Percentiles rank a stretch among this genome's conserved stretches.
phyloP scores from a whole-genome alignment of 2,113 vertebrate species.

The Centrocercus urophasianus region DNA sequence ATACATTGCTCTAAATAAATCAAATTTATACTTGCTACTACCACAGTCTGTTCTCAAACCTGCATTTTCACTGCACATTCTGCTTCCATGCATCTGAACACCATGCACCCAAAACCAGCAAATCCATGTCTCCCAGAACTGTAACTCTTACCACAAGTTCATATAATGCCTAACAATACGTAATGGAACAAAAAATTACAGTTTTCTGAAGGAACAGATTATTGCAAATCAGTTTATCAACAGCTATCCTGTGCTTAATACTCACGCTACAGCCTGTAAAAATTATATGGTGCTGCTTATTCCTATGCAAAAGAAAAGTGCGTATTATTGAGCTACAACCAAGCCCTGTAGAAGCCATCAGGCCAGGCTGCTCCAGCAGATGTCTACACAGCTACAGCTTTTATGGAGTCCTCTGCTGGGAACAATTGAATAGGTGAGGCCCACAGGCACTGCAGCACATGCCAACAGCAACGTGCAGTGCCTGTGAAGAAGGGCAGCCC shows the following conservation, averaged over 20 bases:
- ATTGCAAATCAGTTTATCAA: neutral
- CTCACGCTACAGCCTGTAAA: neutral
- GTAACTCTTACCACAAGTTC: neutral
- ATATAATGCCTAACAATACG: neutral
- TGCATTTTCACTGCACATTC: neutral
- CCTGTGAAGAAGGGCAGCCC: neutral
- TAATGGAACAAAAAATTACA: neutral
- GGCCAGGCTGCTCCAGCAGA: neutral
- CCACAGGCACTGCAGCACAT: neutral
- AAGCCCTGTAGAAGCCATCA: neutral
- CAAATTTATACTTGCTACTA: neutral
- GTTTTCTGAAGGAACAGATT: neutral
- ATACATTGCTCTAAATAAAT: neutral
- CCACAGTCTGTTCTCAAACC: neutral
- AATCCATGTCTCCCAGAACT: neutral
- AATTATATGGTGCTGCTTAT: neutral
- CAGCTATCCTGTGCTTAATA: neutral
- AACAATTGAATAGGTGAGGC: neutral
- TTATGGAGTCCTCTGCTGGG: neutral
- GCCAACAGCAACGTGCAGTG: neutral
- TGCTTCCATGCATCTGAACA: neutral
- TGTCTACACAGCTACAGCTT: neutral
- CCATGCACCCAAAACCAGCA: rapidly evolving
- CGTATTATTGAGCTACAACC: rapidly evolving
- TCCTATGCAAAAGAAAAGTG: neutral